Evolutionary conservation across 2,888 invertebrate species (phyloP), one percentile per base, ranked within the genome.

Genomic region (Tetranychus truncatus): DNA sequence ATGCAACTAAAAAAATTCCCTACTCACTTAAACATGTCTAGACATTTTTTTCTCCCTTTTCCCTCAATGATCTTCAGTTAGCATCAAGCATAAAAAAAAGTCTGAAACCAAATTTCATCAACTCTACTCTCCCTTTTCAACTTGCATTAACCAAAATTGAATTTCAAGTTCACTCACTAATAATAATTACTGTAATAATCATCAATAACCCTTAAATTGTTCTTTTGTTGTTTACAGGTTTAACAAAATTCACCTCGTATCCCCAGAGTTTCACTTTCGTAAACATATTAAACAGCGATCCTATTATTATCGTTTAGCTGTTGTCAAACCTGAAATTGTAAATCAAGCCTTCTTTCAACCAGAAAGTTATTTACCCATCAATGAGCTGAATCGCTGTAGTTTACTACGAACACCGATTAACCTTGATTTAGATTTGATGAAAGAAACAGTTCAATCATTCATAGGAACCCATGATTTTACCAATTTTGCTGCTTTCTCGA

Each of bases 241-340:
- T 5, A 55, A 55, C 55, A 55, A 76, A 45, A 73, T 74, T 20
- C 75, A 75, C 75, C 83, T 87, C 77, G 89, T 92, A 1, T 85
- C 87, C 0, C 82, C 87, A 66, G 82, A 85, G 15, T 92, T 92
- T 81, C 87, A 87, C 83, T 87, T 88, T 74, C 87, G 91, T 79
- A 84, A 83, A 79, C 84, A 85, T 79, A 89, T 89, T 1, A 83
- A 84, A 71, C 86, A 86, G 8, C 85, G 92, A 77, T 89, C 88
- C 18, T 92, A 92, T 82, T 82, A 91, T 72, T 92, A 91, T 82
- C 87, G 89, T 78, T 82, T 92, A 80, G 88, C 88, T 71, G 84
- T 88, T 65, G 80, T 86, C 44, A 88, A 87, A 80, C 75, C 77
- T 8, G 78, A 77, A 45, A 66, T 74, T 11, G 45, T 55, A 65